These are phyloP conservation scores for Anastrepha obliqua DNA, from an alignment of 1,140 invertebrate genomes.

Conservation along the genomic window DNA sequence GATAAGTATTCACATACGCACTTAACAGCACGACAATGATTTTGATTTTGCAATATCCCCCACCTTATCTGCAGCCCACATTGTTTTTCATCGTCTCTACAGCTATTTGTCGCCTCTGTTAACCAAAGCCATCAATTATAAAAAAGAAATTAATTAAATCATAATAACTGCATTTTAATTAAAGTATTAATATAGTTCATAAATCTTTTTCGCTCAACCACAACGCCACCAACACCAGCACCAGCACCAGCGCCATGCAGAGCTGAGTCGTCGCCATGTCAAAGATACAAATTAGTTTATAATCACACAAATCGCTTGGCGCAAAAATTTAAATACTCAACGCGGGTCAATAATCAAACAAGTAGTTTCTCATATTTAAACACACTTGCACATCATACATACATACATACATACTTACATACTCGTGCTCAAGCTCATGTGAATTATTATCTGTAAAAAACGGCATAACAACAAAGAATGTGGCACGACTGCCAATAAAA, in stretches of 20 bases:
- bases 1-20: too few relatives aligned
- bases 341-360: slow-evolving; percentile 67
- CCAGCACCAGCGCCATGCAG: neutral
- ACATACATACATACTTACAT: neutral
- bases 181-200: slow-evolving; percentile 55
- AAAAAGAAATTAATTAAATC: slow-evolving; percentile 56
- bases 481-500: neutral
- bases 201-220: slow-evolving; percentile 54
- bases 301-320: slow-evolving; percentile 58
- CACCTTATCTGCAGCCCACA: too few relatives aligned
- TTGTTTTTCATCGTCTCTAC: too few relatives aligned
- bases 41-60: too few relatives aligned
- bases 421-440: neutral
- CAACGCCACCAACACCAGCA: neutral
- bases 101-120: neutral
- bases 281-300: slow-evolving; percentile 65
- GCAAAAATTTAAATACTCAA: slow-evolving; percentile 43
- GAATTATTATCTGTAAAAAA: neutral
- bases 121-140: slow-evolving; percentile 9
- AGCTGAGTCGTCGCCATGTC: neutral
- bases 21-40: too few relatives aligned
- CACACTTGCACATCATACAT: neutral
- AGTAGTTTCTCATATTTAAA: slow-evolving; percentile 62
- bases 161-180: slow-evolving; percentile 57
- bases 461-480: neutral